Percentiles rank a stretch among this genome's conserved stretches.
Evolutionary conservation across 1,140 invertebrate species (phyloP).

Genomic region (Cheumatopsyche charites): DNA sequence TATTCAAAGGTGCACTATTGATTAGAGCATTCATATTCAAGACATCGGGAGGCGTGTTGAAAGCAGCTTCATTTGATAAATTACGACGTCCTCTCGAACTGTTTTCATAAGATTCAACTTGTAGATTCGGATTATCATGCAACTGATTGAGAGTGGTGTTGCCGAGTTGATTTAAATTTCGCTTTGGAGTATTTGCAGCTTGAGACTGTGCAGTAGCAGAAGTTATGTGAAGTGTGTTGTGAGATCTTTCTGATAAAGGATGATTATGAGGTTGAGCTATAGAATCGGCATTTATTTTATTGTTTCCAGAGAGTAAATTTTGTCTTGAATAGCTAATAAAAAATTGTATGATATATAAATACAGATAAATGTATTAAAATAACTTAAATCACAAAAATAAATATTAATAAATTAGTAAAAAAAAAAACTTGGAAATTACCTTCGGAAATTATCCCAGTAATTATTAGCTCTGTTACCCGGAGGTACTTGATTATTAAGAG

Average conservation of each 20-base stretch:
- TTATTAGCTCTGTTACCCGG: conserved; percentile 87
- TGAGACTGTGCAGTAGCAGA: conserved; percentile 52
- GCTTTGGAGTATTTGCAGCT: conserved; percentile 54
- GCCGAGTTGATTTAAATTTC: conserved; percentile 50
- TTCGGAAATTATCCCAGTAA: conserved; percentile 91
- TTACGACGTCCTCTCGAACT: conserved; percentile 50
- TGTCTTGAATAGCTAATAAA: conserved; percentile 78
- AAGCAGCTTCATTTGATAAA: conserved; percentile 55
- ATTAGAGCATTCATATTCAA: conserved; percentile 59
- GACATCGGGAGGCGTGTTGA: conserved; percentile 61
- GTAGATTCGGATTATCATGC: conserved; percentile 40
- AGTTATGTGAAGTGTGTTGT: conserved; percentile 57
- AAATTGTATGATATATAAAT: background rate
- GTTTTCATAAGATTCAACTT: conserved; percentile 46
- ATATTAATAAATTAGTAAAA: too few species aligned
- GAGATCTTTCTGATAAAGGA: conserved; percentile 58
- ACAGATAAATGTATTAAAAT: background rate
- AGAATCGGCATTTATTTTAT: conserved; percentile 68
- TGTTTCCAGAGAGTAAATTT: conserved; percentile 78
- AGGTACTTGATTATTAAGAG: conserved; percentile 85
- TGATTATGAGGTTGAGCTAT: conserved; percentile 53
- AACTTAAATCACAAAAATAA: background rate
- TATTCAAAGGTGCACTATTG: conserved; percentile 19
- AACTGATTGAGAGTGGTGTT: conserved; percentile 24
- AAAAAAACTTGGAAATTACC: conserved; percentile 64